Evolutionary conservation across 2,113 vertebrate genomes (phyloP), one percentile per base, ranked within the genome.

Genomic region (Corythoichthys haematopterus): DNA sequence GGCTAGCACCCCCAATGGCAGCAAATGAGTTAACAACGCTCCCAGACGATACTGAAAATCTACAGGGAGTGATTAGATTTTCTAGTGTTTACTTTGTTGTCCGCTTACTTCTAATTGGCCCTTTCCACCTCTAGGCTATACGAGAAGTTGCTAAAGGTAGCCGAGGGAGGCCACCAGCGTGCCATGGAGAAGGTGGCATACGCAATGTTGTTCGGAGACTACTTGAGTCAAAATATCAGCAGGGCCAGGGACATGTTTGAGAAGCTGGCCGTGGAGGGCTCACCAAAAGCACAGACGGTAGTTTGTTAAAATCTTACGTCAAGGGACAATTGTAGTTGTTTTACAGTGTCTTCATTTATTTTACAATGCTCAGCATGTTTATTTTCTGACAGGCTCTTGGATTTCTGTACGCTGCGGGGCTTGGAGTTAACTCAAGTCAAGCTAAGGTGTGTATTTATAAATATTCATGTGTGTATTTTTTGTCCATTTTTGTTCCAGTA

Each of bases 351-450:
- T 56, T n/a, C 3, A 61, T 37, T 36, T 38, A 14, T 6, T 59
- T 12, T 12, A 59, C 55, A 36, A 45, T 62, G 9, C 40, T 70
- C 3, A 59, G 62, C 33, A 20, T 68, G 8, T 28, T 14, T 47
- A 62, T 84, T 82, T 74, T 65, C 59, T 65, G 74, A 10, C 16
- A 99, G 97, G 97, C 95, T 55, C 94, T 99, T 83, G 97, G 97
- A 60, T 99, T 99, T 90, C 87, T 99, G 0, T 98, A 98, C 66
- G 96, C 97, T 37, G 95, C 95, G 75, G 97, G 97, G 65, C 92
- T 99, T 56, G 96, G 95, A 69, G 95, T 98, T 57, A 97, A 98
- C 88, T 99, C 97, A 11, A 99, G 95, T 90, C 97, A 99, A 89
- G 97, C 97, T 38, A 99, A 99, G 94, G 97, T 99, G 93, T 33